Conservation (phyloP, 2,797 vertebrate species). For the Rhyacichthys aspro region DNA sequence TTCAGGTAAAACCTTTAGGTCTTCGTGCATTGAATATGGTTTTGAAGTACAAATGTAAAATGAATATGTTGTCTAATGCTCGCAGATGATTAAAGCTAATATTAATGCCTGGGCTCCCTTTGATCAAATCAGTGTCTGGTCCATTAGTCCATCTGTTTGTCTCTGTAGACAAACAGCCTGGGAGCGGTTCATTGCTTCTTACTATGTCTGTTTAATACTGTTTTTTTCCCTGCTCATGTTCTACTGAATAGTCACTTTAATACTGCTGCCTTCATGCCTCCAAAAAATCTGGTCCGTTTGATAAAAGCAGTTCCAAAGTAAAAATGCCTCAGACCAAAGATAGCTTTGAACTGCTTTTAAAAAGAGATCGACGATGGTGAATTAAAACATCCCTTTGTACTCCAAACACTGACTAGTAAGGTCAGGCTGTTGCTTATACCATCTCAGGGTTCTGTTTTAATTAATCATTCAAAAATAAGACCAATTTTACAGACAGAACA, state of each 20-base stretch:
- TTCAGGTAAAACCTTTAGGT: not conserved
- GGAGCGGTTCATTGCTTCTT: not conserved
- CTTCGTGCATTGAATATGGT: too few species aligned
- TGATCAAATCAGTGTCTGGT: constrained; percentile 5
- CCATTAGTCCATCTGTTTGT: constrained; percentile 29
- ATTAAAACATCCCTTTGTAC: not conserved
- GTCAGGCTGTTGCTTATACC: not conserved
- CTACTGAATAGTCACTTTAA: constrained; percentile 16
- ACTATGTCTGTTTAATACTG: constrained; percentile 15
- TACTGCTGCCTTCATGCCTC: constrained; percentile 2
- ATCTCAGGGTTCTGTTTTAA: not conserved
- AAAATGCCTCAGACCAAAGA: constrained; percentile 21
- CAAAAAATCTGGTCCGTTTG: constrained; percentile 15
- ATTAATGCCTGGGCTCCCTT: constrained; percentile 12
- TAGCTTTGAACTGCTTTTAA: constrained; percentile 35
- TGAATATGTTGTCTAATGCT: constrained; percentile 9
- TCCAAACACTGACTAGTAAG: not conserved
- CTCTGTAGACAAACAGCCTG: constrained; percentile 7
- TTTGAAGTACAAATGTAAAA: too few species aligned
- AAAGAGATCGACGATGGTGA: constrained; percentile 3
- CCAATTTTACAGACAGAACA: too few species aligned
- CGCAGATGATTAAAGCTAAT: constrained; percentile 4
- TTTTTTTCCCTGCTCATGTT: constrained; percentile 26
- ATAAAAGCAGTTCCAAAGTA: constrained; percentile 22
- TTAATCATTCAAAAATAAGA: too few species aligned